Base-by-base conservation (phyloP, 1,140 invertebrate species). In the Drosophila dunni region DNA sequence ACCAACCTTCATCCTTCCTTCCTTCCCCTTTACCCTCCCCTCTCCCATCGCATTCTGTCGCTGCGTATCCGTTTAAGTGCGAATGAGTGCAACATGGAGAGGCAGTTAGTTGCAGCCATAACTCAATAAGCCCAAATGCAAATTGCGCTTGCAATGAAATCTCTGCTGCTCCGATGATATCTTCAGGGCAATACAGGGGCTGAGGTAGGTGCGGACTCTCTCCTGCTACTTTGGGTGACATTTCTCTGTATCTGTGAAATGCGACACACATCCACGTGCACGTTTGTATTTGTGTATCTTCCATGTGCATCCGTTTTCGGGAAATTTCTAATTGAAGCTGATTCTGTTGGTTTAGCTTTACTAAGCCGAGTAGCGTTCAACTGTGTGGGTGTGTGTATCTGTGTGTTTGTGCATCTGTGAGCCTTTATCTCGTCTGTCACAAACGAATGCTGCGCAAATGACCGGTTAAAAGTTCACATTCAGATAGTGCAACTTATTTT, bases 91-190 rank as follows among this genome's bases (percentile, higher is more conserved):
- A 68, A 57, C 45, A 66, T 64, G 76, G 45, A 63, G 58, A 44
- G 64, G 69, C 75, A 88, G 83, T 88, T 79, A 86, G 82, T 79
- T 85, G 75, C 79, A 88, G 79, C 71, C 69, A 90, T 89, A 89
- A 89, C 84, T 89, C 84, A 89, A 89, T 89, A 84, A 90, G 75
- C 80, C 83, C 84, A 81, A 88, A 89, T 89, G 81, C 78, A 89
- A 89, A 86, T 88, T 88, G 83, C 50, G 66, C 72, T 62, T 46
- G 62, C 70, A 71, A 68, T 76, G 71, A 74, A 70, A 80, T 86
- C 78, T 78, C 65, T 36, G 61, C 17, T 56, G 36, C 67, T 20
- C 17, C 68, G 57, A 70, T 60, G 64, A 78, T 78, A 81, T 75
- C 73, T 70, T 57, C 69, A 66, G 60, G 33, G 33, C 34, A 66